Percentiles rank a stretch among this genome's conserved stretches.
Evolutionary conservation across 2,797 vertebrate genomes (phyloP).

Genomic region (Anguilla anguilla): DNA sequence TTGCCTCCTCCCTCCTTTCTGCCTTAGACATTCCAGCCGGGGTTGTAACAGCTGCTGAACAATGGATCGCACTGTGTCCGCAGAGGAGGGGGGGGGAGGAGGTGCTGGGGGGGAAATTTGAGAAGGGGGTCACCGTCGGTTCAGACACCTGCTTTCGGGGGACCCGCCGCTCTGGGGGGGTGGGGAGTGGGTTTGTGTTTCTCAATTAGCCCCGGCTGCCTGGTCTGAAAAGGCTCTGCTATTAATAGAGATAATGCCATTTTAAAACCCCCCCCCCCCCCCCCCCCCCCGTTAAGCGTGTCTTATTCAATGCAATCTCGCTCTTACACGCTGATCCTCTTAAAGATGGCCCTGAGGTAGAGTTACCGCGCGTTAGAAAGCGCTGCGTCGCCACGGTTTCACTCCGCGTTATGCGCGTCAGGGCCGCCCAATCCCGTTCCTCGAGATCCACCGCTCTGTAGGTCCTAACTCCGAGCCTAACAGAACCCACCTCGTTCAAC

Average conservation of each 20-base stretch:
- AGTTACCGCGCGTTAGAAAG: neutral
- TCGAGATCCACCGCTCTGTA: too few relatives aligned
- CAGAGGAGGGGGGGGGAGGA: neutral
- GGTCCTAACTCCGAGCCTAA: too few relatives aligned
- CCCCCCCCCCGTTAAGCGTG: neutral
- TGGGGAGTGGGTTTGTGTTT: neutral
- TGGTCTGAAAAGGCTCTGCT: neutral
- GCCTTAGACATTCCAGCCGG: neutral
- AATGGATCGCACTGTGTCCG: neutral
- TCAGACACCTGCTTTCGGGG: neutral
- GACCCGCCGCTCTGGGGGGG: neutral
- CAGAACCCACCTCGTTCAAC: too few relatives aligned
- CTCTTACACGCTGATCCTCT: neutral
- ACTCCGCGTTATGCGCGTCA: too few relatives aligned
- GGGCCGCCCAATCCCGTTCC: too few relatives aligned
- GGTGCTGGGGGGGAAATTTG: neutral
- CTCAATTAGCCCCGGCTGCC: neutral
- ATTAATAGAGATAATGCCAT: conserved; percentile 9
- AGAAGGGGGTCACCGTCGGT: neutral
- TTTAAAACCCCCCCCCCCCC: neutral
- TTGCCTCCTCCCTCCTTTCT: neutral
- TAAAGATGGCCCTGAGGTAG: neutral
- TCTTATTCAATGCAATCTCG: conserved; percentile 3
- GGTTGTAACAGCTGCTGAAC: neutral
- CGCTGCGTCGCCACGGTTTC: neutral